Evolutionary conservation across 2,113 vertebrate genomes (phyloP), one percentile per base, ranked within the genome.

Genomic region (Myotis yumanensis): DNA sequence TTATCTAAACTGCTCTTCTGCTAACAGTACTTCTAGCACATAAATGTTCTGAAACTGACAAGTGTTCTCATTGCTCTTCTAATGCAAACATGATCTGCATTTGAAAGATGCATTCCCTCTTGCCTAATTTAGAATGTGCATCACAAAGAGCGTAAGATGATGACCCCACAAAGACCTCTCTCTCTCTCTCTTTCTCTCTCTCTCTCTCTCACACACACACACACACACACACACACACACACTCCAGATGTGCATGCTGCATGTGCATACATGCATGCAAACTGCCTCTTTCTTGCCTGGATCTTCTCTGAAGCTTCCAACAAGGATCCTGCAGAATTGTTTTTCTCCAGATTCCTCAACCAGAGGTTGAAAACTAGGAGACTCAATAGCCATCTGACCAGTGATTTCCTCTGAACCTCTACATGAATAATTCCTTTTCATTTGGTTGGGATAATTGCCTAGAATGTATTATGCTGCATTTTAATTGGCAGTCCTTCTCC

Each of bases 1-100:
- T 98, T 98, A 99, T 99, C 98, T 98, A 98, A 99, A 99, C 98
- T 98, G 98, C 98, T 99, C 98, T 99, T 98, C 98, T 99, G 98
- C 98, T 99, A 99, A 99, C 98, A 98, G 98, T 98, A 98, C 98
- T 99, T 99, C 98, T 99, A 98, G 98, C 98, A 98, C 98, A 98
- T 98, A 98, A 98, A 98, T 98, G 98, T 98, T 99, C 98, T 98
- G 98, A 98, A 98, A 98, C 98, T 98, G 98, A 98, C 98, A 98
- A 99, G 98, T 98, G 98, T 98, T 98, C 98, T 99, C 98, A 98
- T 98, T 98, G 98, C 98, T 98, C 98, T 99, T 98, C 98, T 98
- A 98, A 98, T 94, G 98, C 98, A 98, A 99, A 98, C 98, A 98
- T 98, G 98, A 98, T 98, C 98, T 99, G 98, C 98, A 98, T 98